Evolutionary conservation across 2,113 vertebrate species (phyloP).

Genomic region (Plestiodon gilberti): DNA sequence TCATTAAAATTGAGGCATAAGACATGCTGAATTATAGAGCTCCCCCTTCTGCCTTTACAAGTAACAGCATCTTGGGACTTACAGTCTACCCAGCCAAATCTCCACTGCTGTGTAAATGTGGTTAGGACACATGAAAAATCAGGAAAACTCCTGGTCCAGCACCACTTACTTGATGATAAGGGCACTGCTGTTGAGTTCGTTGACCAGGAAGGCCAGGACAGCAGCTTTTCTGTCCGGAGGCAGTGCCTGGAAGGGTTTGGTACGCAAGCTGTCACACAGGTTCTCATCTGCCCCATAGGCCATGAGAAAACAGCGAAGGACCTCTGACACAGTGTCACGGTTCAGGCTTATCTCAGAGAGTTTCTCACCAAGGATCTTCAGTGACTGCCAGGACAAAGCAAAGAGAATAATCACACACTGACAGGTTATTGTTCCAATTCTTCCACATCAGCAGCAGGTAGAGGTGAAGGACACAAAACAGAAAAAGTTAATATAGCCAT

Average conservation of each 20-base stretch:
- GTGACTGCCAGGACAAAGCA: conserved; percentile 75
- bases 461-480: background rate
- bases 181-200: conserved; percentile 93
- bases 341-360: conserved; percentile 89
- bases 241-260: conserved; percentile 91
- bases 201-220: conserved; percentile 89
- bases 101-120: background rate
- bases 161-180: conserved; percentile 84
- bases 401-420: background rate
- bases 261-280: conserved; percentile 86
- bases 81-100: background rate
- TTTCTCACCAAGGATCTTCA: conserved; percentile 95
- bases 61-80: background rate
- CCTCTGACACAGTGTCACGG: conserved; percentile 90
- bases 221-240: conserved; percentile 87
- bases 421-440: background rate
- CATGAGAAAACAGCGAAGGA: conserved; percentile 91
- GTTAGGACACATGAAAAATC: background rate
- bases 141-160: background rate
- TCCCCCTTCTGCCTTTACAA: background rate
- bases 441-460: background rate
- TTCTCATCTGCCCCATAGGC: conserved; percentile 84
- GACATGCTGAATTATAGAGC: background rate
- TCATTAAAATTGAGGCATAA: background rate
- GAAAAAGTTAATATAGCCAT: background rate